Percentiles rank a stretch among this genome's conserved stretches.
These are phyloP conservation scores for Diorhabda carinulata DNA, from an alignment of 1,140 invertebrate genomes.

Conservation along the genomic window DNA sequence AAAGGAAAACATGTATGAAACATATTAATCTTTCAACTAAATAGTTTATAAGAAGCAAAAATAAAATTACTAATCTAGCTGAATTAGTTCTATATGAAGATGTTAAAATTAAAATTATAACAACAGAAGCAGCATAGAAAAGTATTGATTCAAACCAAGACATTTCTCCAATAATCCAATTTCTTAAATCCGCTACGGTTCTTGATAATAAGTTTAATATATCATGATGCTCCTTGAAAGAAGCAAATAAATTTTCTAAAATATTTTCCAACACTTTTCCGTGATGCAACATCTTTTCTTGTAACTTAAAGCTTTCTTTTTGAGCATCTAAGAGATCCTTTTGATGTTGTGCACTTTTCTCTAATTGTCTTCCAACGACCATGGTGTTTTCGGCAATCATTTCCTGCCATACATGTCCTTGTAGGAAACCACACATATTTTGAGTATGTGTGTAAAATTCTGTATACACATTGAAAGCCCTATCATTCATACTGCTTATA, in stretches of 20 bases:
- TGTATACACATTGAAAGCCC: slow-evolving; percentile 58
- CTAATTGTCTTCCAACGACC: slow-evolving; percentile 40
- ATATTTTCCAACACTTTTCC: slow-evolving; percentile 48
- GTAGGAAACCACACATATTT: slow-evolving; percentile 66
- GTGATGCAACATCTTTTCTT: slow-evolving; percentile 53
- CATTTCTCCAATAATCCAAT: slow-evolving; percentile 45
- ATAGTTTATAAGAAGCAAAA: slow-evolving; percentile 35
- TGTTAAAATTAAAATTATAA: slow-evolving; percentile 39
- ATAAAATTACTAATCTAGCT: slow-evolving; percentile 37
- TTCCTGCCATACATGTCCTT: slow-evolving; percentile 63
- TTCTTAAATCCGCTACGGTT: slow-evolving; percentile 38
- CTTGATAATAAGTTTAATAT: slow-evolving; percentile 36
- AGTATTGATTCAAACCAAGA: slow-evolving; percentile 45
- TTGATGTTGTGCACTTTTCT: slow-evolving; percentile 41
- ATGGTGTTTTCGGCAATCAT: slow-evolving; percentile 53
- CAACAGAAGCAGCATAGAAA: slow-evolving; percentile 37
- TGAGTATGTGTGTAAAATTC: slow-evolving; percentile 68
- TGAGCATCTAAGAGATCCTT: slow-evolving; percentile 53
- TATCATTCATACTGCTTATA: slow-evolving; percentile 55
- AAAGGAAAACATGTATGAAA: slow-evolving; percentile 19
- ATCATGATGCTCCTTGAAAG: slow-evolving; percentile 37
- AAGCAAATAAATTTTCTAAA: slow-evolving; percentile 37
- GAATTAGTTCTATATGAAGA: slow-evolving; percentile 31
- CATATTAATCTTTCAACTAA: slow-evolving; percentile 41
- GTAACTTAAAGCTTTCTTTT: slow-evolving; percentile 54